Conservation (phyloP, 92 coral and sea anemone species). For the Ricordea florida region DNA sequence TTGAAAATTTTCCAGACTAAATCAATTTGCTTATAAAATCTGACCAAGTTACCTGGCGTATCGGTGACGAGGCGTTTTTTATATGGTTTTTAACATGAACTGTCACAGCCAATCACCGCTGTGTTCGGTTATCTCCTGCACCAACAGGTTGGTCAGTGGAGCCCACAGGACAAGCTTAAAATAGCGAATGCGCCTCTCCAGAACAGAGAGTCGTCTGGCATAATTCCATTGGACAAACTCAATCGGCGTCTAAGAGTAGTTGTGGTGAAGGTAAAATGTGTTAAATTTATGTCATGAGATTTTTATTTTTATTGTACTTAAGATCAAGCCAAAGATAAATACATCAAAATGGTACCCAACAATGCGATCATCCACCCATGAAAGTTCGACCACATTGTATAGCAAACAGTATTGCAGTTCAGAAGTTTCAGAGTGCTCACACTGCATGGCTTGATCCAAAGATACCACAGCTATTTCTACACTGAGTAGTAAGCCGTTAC, state of each 20-base stretch:
- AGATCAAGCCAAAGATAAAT: not conserved
- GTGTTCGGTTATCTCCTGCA: not conserved
- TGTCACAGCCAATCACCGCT: not conserved
- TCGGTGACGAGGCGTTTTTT: too few species aligned
- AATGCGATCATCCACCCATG: not conserved
- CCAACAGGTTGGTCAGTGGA: constrained; percentile 58
- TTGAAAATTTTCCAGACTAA: too few species aligned
- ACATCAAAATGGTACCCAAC: not conserved
- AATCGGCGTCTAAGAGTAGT: constrained; percentile 54
- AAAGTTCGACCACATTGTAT: not conserved
- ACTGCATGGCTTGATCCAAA: too few species aligned
- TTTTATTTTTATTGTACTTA: not conserved
- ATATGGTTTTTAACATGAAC: not conserved
- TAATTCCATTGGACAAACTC: constrained; percentile 54
- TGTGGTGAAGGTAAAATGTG: constrained; percentile 37
- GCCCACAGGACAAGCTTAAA: not conserved
- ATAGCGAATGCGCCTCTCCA: constrained; percentile 6
- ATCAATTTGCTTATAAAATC: too few species aligned
- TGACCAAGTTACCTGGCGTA: too few species aligned
- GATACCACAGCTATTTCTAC: too few species aligned
- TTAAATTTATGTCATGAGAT: not conserved
- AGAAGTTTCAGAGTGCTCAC: too few species aligned
- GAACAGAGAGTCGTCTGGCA: constrained; percentile 23
- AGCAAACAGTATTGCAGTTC: not conserved
- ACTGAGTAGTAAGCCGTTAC: too few species aligned